These are phyloP conservation scores for Erythrolamprus reginae DNA, from an alignment of 2,113 vertebrate genomes.

Conservation along the genomic window DNA sequence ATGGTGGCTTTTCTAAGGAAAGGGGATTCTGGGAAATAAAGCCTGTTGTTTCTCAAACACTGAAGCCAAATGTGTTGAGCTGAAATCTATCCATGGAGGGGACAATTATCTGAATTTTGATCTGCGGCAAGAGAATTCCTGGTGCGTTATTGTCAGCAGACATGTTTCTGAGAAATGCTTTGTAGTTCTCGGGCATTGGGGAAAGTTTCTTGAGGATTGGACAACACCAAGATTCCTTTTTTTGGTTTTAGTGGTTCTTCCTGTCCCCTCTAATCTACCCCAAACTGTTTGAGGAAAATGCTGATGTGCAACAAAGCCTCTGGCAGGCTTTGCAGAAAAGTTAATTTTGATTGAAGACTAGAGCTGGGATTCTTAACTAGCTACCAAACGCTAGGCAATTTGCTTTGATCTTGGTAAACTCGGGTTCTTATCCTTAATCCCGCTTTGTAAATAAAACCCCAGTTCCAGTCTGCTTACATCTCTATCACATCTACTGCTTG, in stretches of 20 bases:
- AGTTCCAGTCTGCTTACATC: background rate
- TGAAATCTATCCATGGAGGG: background rate
- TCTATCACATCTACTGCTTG: background rate
- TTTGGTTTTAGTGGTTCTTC: background rate
- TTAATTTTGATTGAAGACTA: background rate
- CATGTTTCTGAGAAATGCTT: background rate
- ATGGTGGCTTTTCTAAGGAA: background rate
- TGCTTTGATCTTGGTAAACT: background rate
- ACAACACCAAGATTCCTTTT: no score
- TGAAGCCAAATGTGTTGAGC: background rate
- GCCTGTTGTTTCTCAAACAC: background rate
- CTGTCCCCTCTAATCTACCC: background rate
- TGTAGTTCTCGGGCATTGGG: background rate
- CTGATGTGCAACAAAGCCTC: background rate
- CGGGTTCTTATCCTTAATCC: background rate
- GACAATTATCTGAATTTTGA: background rate
- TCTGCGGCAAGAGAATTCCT: background rate
- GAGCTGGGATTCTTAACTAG: background rate
- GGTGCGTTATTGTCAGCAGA: background rate
- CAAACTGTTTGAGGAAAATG: background rate
- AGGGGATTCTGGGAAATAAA: background rate
- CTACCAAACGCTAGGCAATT: background rate
- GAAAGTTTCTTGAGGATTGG: background rate
- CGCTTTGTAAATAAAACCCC: background rate
- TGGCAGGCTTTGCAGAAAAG: background rate